Base-by-base conservation (phyloP, 2,797 vertebrate species). In the Distichodus sexfasciatus region DNA sequence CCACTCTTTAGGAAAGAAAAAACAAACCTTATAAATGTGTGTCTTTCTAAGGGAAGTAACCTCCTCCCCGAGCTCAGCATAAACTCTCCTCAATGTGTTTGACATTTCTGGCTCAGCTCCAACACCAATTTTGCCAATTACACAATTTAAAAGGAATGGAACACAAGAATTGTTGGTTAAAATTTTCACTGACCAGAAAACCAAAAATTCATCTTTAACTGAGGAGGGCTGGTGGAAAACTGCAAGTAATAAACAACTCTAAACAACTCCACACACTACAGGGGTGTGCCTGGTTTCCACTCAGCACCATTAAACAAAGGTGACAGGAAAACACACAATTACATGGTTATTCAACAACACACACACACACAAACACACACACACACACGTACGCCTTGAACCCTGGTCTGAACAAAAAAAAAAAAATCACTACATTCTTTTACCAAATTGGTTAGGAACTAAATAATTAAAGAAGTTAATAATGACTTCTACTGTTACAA, bases 251-350 rank as follows among this genome's bases (percentile, higher is more conserved):
- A 35, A 62, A 17, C 0, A 17, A 55, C 65, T 40, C 35, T 60
- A 57, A 74, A 63, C 65, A 26, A 72, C 57, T 69, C 47, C 35
- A 31, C 43, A 28, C 15, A 63, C 3, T 9, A 3, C 2, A 50
- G 54, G 66, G 72, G 51, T 46, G 72, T 64, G 72, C 26, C 66
- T 10, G 9, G 35, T 41, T 74, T 47, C 40, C 59, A 55, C 19
- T 64, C 44, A 57, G 72, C 66, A 41, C 59, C 46, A 50, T 74
- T 63, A 74, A 21, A 36, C 21, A 57, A 57, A 36, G 9, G 12
- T 35, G 35, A 35, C 51, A 55, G 35, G 33, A 57, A 57, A 57
- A 38, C 11, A 33, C 29, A 31, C 24, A 35, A n/a, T 54, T 54
- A 54, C 29, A 33, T 9, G 23, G 53, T 15, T 35, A 21, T 35